Evolutionary conservation across 2,797 vertebrate species (phyloP), one percentile per base, ranked within the genome.

Genomic region (Sebastes melanostomus): DNA sequence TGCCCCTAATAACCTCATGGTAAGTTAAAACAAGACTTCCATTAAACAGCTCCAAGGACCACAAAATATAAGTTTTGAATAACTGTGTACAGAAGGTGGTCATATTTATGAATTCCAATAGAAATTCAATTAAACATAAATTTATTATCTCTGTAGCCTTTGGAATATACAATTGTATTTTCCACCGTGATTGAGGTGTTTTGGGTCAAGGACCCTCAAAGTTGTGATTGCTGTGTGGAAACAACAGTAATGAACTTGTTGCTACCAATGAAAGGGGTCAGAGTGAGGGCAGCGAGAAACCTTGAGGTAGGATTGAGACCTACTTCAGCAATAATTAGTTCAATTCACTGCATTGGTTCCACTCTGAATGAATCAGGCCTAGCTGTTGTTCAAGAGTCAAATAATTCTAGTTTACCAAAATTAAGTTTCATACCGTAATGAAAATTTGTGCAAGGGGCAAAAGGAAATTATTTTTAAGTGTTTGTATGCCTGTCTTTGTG

Each of bases 1-100:
- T 12, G 97, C 98, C 14, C 98, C 98, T 1, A 98, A 99, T 93
- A 98, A 98, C 90, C 92, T 99, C 81, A 98, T 99, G 98, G 98
- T 98, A 88, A 98, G 97, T 96, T 75, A 85, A 78, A 85, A 72
- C 22, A 72, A 85, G 59, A 61, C 24, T 86, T 66, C 78, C 29
- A 67, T 89, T 87, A 67, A 90, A 82, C 27, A 20, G 13, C 69
- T 79, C 60, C 86, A 88, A 88, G 83, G 84, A 83, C 76, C 54
- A n/a, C 27, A 68, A 72, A 79, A 56, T 84, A 63, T 66, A 73
- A 30, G 38, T 84, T 86, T 80, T 82, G 66, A 89, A 88, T 85
- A 71, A 82, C 75, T 83, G 52, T 80, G 25, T 67, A 78, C 54
- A 75, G 61, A 72, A 46, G 54, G 52, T 75, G 55, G 87, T 91